Base-by-base conservation (phyloP, 2,797 vertebrate species). In the Acanthurus leucopareius region DNA sequence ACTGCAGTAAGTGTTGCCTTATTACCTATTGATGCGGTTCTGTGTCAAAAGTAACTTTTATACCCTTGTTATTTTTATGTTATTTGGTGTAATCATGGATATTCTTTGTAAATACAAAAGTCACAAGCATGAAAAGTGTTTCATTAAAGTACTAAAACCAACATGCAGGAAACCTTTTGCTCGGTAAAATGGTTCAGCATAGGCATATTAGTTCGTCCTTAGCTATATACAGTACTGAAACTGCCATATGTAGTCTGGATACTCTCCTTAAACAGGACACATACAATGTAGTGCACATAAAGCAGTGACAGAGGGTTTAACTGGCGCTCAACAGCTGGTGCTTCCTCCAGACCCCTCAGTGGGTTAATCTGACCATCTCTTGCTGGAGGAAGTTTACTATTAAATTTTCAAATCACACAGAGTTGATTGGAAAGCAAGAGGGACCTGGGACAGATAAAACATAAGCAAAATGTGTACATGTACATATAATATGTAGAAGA, bases 301-400 rank as follows among this genome's bases (percentile, higher is more conserved):
- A 17, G 32, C 57, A 58, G 19, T 58, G 57, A 58, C 35, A 40
- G 6, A 64, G 28, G 38, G 45, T 74, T 77, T 76, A 61, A 80
- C 40, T 19, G n/a, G 2, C 22, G n/a, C 45, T 47, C 44, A 60
- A n/a, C 42, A 49, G 49, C 28, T 59, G 42, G 17, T 66, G 20
- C 57, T 72, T 62, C 25, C 25, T 25, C 25, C 25, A 3, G 25
- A 25, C 25, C 25, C 13, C 54, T 65, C 32, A 47, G 19, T 38
- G 58, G 17, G 60, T 69, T 69, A 35, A 73, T 77, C 58, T 35
- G 53, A 25, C 25, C 25, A 25, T 25, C 25, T 25, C 25, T 25
- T 25, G 25, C 2, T 25, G 25, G 7, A 35, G 15, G 17, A 17
- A 35, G 15, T 57, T 25, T 13, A 11, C 51, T 14, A 22, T 22